A percentile compares a stretch with the other conserved stretches of the same genome.
These are phyloP conservation scores for Dolichoris vasculosae DNA, from an alignment of 1,140 invertebrate species.

Conservation along the genomic window DNA sequence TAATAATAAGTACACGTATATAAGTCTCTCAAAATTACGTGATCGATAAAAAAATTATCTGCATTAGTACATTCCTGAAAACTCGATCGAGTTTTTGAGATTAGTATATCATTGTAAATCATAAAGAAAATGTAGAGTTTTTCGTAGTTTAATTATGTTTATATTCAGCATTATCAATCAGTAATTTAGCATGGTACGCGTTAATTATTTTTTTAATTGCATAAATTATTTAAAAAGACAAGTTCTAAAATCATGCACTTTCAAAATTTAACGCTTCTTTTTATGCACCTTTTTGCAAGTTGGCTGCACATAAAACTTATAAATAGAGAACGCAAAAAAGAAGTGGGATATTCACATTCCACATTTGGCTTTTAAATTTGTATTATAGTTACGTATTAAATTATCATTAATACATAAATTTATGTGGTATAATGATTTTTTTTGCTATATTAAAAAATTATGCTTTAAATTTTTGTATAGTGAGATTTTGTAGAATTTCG, in stretches of 20 bases:
- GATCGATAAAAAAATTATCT: constrained; percentile 28
- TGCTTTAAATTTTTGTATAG: constrained; percentile 29
- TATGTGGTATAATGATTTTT: constrained; percentile 2
- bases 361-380: constrained; percentile 35
- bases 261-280: constrained; percentile 46
- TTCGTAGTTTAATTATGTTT: constrained; percentile 34
- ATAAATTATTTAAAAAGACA: constrained; percentile 30
- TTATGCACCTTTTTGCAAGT: constrained; percentile 29
- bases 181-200: constrained; percentile 35
- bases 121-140: constrained; percentile 32
- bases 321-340: constrained; percentile 37
- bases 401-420: constrained; percentile 13
- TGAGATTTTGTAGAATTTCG: constrained; percentile 12
- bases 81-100: constrained; percentile 40
- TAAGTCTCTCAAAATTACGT: constrained; percentile 23
- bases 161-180: constrained; percentile 14
- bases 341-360: constrained; percentile 45
- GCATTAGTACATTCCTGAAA: constrained; percentile 47
- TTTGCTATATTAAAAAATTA: neutral
- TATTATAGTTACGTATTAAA: neutral
- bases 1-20: constrained; percentile 12
- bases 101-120: constrained; percentile 39
- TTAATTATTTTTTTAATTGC: constrained; percentile 36
- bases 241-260: constrained; percentile 36
- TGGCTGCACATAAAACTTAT: neutral